Conservation (phyloP, 2,113 vertebrate genomes). For the Proterorhinus semilunaris region DNA sequence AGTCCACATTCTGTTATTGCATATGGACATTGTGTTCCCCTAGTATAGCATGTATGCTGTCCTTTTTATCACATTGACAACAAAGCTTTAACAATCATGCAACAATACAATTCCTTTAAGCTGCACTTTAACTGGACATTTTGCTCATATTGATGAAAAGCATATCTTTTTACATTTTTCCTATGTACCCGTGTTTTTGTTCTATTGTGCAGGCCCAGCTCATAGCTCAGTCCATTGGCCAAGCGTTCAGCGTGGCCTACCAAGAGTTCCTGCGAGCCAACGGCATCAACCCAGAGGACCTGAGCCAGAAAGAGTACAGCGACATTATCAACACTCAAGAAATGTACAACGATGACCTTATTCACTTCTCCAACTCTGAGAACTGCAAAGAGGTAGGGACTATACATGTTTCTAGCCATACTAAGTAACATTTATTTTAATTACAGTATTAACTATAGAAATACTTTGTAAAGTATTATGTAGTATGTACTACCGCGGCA, state of each 20-base stretch:
- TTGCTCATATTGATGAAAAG: not conserved
- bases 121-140: not conserved
- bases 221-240: constrained; percentile 97
- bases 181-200: not conserved
- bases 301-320: constrained; percentile 99
- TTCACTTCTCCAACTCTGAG: constrained; percentile 98
- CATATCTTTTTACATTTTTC: too few species aligned
- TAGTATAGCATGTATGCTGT: not conserved
- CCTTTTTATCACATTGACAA: not conserved
- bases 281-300: constrained; percentile 97
- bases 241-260: constrained; percentile 98
- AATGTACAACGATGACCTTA: constrained; percentile 99
- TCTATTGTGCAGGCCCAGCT: constrained; percentile 85
- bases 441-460: too few species aligned
- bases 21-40: not conserved
- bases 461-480: too few species aligned
- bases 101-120: not conserved
- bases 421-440: too few species aligned
- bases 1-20: not conserved
- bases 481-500: too few species aligned
- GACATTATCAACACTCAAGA: constrained; percentile 99
- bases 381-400: constrained; percentile 96
- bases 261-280: constrained; percentile 98
- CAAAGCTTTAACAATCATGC: not conserved
- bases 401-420: too few species aligned